Base-by-base conservation (phyloP, 2,797 vertebrate species). In the Protonibea diacanthus region DNA sequence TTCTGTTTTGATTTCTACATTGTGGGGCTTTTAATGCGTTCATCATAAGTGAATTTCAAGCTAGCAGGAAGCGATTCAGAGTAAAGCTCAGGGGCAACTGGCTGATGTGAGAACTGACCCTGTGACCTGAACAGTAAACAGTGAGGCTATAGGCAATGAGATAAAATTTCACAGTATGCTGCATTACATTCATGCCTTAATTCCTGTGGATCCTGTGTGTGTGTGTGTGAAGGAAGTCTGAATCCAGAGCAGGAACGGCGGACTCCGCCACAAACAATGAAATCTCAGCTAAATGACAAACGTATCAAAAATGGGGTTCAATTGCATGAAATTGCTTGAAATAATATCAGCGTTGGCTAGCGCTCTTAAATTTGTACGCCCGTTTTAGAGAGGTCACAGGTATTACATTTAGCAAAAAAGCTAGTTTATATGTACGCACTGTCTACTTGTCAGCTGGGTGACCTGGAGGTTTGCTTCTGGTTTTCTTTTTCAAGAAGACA, bases 401-500 rank as follows among this genome's bases (percentile, higher is more conserved):
- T 65, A 64, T 76, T 60, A 44, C 13, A 72, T 63, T 57, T 73
- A 66, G 49, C 47, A 58, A 52, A 69, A 70, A 81, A 75, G 71
- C 67, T 8, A 29, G 14, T 15, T 84, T 81, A 74, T 68, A 45
- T 57, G 21, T 59, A 18, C 3, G 11, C 8, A 1, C 48, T 52
- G 38, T 81, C 38, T 14, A 7, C 38, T 57, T 21, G 60, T 76
- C n/a, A 48, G 60, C 56, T 40, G 61, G 82, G 40, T 83, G 71
- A 90, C 73, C 82, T 80, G 65, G 14, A 85, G 79, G 74, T 81
- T 81, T 40, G 76, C 63, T 42, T 51, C 65, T 55, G 61, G 76
- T 70, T 81, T 74, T 17, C 33, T 33, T 62, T 63, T 77, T 79
- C 60, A 82, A 61, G 58, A 83, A 80, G 81, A 85, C 83, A 86